Base-by-base conservation (phyloP, 2,113 vertebrate species). In the Carettochelys insculpta region DNA sequence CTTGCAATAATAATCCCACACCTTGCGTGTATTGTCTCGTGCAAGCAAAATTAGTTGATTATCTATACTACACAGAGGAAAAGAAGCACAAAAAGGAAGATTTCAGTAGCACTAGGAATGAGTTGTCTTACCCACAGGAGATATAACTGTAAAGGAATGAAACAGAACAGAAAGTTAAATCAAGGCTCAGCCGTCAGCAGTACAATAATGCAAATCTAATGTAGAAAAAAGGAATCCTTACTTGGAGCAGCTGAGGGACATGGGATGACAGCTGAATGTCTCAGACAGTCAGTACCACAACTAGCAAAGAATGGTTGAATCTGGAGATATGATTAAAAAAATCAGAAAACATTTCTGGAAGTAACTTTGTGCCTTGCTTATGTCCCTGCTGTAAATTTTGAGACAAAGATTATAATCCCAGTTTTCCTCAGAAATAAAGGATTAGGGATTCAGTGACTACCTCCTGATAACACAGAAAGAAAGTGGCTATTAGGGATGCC, bases 231-330 rank as follows among this genome's bases (percentile, higher is more conserved):
- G 8, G 24, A 83, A 2, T n/a, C 85, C 97, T 96, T 89, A 98
- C 97, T 96, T 95, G 92, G 54, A 80, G 56, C 5, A 85, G 86
- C 58, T 13, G 85, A 4, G 19, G 91, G 78, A 86, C 98, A 98
- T 0, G 34, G 85, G 25, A 98, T 24, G 25, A 22, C 83, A 86
- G 87, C 8, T 1, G 82, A 78, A 27, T 96, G 94, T 53, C 98
- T 95, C 71, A 83, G 56, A 38, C 98, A 98, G 96, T 98, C 97
- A 8, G 97, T 97, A 45, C 90, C 93, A 90, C 98, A 98, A 85
- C 91, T 85, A 0, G 5, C 73, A 89, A 98, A 98, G 89, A 97
- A 97, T 0, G 98, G 98, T 91, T 98, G 98, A 82, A 98, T 95
- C 98, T 98, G 94, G 8, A 83, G 38, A 82, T 43, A n/a, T n/a